Percentiles rank a stretch among this genome's conserved stretches.
Evolutionary conservation across 2,113 vertebrate genomes (phyloP).

Genomic region (Meleagris gallopavo): DNA sequence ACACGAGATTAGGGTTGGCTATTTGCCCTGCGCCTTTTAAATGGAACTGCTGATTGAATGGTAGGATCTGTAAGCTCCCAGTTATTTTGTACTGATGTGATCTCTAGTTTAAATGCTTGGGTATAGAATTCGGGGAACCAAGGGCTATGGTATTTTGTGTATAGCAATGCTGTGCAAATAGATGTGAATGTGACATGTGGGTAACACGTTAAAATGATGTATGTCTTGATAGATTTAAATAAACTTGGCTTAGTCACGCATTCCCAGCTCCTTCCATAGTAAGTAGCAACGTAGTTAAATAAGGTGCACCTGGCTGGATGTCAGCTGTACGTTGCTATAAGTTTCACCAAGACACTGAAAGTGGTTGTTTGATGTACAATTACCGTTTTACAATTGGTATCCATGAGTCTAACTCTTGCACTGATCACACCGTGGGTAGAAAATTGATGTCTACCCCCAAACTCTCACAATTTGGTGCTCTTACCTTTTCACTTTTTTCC

Average conservation of each 20-base stretch:
- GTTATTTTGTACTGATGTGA: constrained; percentile 23
- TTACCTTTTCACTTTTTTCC: constrained; percentile 62
- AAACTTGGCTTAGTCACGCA: neutral
- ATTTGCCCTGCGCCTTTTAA: constrained; percentile 15
- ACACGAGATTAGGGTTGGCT: neutral
- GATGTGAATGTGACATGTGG: neutral
- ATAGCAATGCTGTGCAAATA: neutral
- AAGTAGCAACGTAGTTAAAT: neutral
- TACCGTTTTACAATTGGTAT: neutral
- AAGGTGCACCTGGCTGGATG: neutral
- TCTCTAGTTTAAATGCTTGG: neutral
- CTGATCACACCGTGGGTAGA: neutral
- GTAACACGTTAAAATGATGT: neutral
- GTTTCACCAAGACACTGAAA: neutral
- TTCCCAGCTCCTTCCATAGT: neutral
- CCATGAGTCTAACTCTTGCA: neutral
- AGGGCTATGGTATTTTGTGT: neutral
- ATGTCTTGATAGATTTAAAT: neutral
- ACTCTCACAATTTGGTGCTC: neutral
- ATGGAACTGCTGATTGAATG: constrained; percentile 24
- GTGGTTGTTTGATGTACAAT: neutral
- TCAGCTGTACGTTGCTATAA: neutral
- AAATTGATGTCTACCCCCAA: neutral
- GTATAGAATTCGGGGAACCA: neutral
- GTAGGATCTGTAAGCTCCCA: neutral